A percentile compares a stretch with the other conserved stretches of the same genome.
These are phyloP conservation scores for Anagrus nilaparvatae DNA, from an alignment of 1,140 invertebrate species.

Conservation along the genomic window DNA sequence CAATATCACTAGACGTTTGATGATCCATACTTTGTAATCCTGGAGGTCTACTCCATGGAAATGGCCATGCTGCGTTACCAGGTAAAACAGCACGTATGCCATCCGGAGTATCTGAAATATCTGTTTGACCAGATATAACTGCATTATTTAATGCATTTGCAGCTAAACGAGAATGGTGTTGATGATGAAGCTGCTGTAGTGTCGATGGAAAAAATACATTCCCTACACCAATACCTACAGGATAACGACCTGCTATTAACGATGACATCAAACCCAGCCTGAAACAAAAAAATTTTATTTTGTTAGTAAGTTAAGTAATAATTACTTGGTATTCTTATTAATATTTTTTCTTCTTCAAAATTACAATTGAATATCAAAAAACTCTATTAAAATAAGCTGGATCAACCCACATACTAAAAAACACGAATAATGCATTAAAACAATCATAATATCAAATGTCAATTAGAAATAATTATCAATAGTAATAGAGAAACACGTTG, in stretches of 20 bases:
- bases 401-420: no score
- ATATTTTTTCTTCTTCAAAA: background rate
- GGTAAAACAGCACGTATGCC: slow-evolving; percentile 35
- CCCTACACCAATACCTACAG: slow-evolving; percentile 46
- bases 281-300: slow-evolving; percentile 24
- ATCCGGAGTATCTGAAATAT: slow-evolving; percentile 29
- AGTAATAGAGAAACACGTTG: no score
- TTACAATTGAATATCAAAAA: background rate
- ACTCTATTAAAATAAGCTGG: no score
- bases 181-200: slow-evolving; percentile 37
- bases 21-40: slow-evolving; percentile 36
- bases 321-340: background rate
- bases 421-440: no score
- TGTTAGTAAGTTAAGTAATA: no score
- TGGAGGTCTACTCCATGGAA: slow-evolving; percentile 39
- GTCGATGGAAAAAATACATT: slow-evolving; percentile 40
- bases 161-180: slow-evolving; percentile 33
- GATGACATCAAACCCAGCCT: slow-evolving; percentile 70
- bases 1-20: slow-evolving; percentile 32
- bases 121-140: slow-evolving; percentile 35
- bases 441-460: no score
- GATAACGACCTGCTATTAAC: slow-evolving; percentile 54
- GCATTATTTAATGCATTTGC: slow-evolving; percentile 33
- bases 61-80: slow-evolving; percentile 34
- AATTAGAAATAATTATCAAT: no score